These are phyloP conservation scores for Griposia aprilina DNA, from an alignment of 2,888 invertebrate genomes.

Conservation along the genomic window DNA sequence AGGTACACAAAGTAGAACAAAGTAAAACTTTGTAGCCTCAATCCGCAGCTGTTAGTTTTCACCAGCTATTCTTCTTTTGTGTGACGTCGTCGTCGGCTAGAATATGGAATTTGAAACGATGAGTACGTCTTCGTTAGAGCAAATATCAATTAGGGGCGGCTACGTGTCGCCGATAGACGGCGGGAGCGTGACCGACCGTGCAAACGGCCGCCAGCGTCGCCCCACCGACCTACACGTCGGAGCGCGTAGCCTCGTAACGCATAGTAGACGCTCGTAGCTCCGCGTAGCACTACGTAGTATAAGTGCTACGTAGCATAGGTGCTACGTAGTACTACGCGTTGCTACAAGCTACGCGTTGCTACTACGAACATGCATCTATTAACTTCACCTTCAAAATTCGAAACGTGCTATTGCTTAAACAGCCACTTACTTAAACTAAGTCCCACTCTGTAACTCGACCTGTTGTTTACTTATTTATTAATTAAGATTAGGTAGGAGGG, in stretches of 20 bases:
- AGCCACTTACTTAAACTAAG: slow-evolving; percentile 83
- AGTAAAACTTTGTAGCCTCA: slow-evolving; percentile 47
- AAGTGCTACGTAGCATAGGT: slow-evolving; percentile 11
- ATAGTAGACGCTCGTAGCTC: slow-evolving; percentile 39
- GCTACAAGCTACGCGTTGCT: slow-evolving; percentile 31
- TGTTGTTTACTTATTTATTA: slow-evolving; percentile 85
- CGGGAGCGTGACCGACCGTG: slow-evolving; percentile 72
- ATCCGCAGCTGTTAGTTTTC: slow-evolving; percentile 52
- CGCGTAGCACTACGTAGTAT: slow-evolving; percentile 26
- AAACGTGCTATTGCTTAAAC: slow-evolving; percentile 88
- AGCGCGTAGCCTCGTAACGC: slow-evolving; percentile 60
- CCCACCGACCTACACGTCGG: slow-evolving; percentile 54
- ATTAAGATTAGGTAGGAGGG: slow-evolving; percentile 79
- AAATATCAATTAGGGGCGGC: slow-evolving; percentile 85
- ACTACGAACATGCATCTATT: slow-evolving; percentile 35
- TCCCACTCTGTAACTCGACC: slow-evolving; percentile 76
- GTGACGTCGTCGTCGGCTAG: slow-evolving; percentile 41
- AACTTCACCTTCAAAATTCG: slow-evolving; percentile 80
- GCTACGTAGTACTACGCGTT: slow-evolving; percentile 34
- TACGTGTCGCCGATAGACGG: slow-evolving; percentile 79
- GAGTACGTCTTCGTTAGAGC: slow-evolving; percentile 80
- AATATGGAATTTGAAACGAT: slow-evolving; percentile 77
- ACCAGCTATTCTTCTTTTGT: slow-evolving; percentile 40
- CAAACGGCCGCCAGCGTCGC: slow-evolving; percentile 48
- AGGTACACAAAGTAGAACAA: slow-evolving; percentile 46